A percentile compares a stretch with the other conserved stretches of the same genome.
These are phyloP conservation scores for Promerops cafer DNA, from an alignment of 2,113 vertebrate genomes.

Conservation along the genomic window DNA sequence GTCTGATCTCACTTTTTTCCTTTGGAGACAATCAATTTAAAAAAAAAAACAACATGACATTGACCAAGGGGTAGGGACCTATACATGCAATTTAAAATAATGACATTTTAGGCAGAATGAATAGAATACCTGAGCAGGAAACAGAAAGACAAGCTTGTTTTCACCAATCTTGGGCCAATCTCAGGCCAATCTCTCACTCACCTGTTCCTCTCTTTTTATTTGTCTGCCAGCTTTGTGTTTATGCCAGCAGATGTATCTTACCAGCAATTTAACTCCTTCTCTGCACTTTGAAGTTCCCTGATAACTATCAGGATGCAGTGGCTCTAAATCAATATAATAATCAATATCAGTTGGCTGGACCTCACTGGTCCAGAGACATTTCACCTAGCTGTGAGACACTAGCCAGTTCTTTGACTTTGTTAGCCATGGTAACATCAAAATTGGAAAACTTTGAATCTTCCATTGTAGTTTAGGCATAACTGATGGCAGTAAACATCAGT, in stretches of 20 bases:
- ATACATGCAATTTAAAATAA: not conserved
- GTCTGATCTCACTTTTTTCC: not conserved
- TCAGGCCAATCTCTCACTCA: not conserved
- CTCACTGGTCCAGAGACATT: not conserved
- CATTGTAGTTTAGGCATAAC: not conserved
- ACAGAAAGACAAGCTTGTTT: not conserved
- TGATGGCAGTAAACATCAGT: not conserved
- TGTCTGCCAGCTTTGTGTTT: not conserved
- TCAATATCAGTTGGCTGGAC: not conserved
- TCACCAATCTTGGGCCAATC: not conserved
- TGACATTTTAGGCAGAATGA: not conserved
- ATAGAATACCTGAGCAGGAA: not conserved
- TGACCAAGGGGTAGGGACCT: not conserved
- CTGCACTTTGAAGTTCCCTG: not conserved
- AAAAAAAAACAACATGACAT: rapidly evolving
- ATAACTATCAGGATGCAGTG: not conserved
- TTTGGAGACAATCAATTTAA: not conserved
- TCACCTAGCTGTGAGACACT: not conserved
- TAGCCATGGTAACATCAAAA: not conserved
- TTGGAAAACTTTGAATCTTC: not conserved
- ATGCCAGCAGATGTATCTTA: not conserved
- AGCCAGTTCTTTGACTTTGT: not conserved
- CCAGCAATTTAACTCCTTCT: not conserved
- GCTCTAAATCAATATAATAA: not conserved
- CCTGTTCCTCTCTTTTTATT: not conserved